Conservation (phyloP, 2,888 invertebrate species). For the Thecophora atra region DNA sequence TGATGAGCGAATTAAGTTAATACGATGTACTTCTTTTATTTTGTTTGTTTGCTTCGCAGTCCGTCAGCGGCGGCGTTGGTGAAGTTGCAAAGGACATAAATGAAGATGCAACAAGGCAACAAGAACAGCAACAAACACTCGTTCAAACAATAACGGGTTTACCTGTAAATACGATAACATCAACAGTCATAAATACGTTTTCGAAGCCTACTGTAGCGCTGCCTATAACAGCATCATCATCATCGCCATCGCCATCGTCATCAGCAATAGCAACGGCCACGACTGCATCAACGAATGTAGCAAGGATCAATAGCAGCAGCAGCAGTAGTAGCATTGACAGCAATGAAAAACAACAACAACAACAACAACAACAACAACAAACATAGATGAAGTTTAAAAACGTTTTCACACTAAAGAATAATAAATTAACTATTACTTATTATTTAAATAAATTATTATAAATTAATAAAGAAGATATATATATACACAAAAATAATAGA, state of each 20-base stretch:
- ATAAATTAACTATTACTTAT: slow-evolving; percentile 39
- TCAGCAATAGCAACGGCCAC: slow-evolving; percentile 39
- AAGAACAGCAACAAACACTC: slow-evolving; percentile 43
- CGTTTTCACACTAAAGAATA: slow-evolving; percentile 43
- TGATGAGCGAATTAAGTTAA: neutral
- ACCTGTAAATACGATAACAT: slow-evolving; percentile 47
- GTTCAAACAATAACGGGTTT: slow-evolving; percentile 47
- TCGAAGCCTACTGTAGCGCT: slow-evolving; percentile 40
- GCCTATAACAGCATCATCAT: slow-evolving; percentile 41
- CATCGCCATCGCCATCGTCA: slow-evolving; percentile 37
- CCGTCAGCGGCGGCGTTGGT: slow-evolving; percentile 49
- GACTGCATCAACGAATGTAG: slow-evolving; percentile 35
- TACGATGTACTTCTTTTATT: neutral
- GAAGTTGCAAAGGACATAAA: slow-evolving; percentile 42
- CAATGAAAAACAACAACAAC: slow-evolving; percentile 43
- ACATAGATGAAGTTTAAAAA: slow-evolving; percentile 51
- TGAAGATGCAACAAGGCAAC: slow-evolving; percentile 45
- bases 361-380: slow-evolving; percentile 46
- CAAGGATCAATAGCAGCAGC: slow-evolving; percentile 40
- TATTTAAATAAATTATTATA: slow-evolving; percentile 37
- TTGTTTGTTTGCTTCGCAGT: slow-evolving; percentile 36
- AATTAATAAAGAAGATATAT: slow-evolving; percentile 34
- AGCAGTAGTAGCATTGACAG: slow-evolving; percentile 42
- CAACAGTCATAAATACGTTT: slow-evolving; percentile 44
- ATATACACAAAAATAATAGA: slow-evolving; percentile 28